Evolutionary conservation across 1,140 invertebrate species (phyloP), one percentile per base, ranked within the genome.

Genomic region (Drosophila jambulina): DNA sequence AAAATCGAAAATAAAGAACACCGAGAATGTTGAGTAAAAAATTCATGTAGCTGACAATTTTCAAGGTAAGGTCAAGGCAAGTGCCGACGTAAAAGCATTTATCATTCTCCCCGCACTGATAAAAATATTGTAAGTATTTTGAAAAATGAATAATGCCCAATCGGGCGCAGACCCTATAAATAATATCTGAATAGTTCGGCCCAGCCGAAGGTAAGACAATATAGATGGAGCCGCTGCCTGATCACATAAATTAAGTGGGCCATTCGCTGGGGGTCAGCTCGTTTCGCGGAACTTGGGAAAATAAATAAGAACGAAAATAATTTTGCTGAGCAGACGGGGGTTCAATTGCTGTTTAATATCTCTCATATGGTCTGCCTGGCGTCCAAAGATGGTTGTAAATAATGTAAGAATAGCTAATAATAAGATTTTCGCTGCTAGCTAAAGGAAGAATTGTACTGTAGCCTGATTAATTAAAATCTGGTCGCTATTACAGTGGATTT

Each of bases 41-140:
- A 78, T 34, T 69, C 67, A 49, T 82, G 79, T 83, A 63, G 65
- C 76, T 80, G 81, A 72, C 82, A 84, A 51, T 60, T 68, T 61
- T 64, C 80, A 88, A 87, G 80, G 83, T 83, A 87, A 87, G 83
- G 83, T 87, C 83, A 87, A 87, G 84, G 84, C 45, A 61, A 83
- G 46, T 77, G 69, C 25, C 59, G 45, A 88, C 83, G 83, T 75
- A 77, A 84, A 34, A 77, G 46, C 71, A 83, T 86, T 80, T 80
- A 82, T 86, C 84, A 86, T 67, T 36, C 48, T 0, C 43, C 10
- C 53, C 4, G 25, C 46, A 29, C 17, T 54, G 62, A 65, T 49
- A 32, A 65, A 57, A 45, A 45, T 36, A 34, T 45, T 34, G 75
- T 29, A 60, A 59, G 57, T 62, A 74, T 75, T 29, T 61, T 29